Base-by-base conservation (phyloP, 1,140 invertebrate genomes). In the Drosophila albomicans region DNA sequence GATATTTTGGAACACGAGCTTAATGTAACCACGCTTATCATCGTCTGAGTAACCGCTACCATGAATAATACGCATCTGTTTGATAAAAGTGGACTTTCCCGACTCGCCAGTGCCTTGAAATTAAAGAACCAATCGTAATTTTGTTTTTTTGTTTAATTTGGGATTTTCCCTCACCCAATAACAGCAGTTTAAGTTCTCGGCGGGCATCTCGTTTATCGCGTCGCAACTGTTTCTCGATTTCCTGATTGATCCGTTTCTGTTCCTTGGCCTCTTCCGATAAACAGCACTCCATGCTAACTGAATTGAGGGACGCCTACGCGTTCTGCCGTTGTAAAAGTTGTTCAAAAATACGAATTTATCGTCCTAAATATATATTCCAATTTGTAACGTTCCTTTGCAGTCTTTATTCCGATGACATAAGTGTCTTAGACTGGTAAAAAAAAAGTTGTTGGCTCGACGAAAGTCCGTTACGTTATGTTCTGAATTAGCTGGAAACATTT, bases 1-100 rank as follows among this genome's bases (percentile, higher is more conserved):
- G 93, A 99, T 99, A 94, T 99, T 99, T 94, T 99, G 99, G 94
- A 98, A 99, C 43, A 99, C 99, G 87, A 99, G 96, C 94, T 99
- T 99, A 92, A 99, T 99, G 93, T 99, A 99, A 63, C 97, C 97
- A 81, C 97, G 95, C 94, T 99, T 99, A 94, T 99, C 99, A 92
- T 99, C 99, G 94, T 99, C 98, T 84, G 98, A 99, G 94, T 99
- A 99, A 79, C 99, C 99, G 76, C 98, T 96, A 58, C 99, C 99
- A 94, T 99, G 99, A 94, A 99, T 99, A 94, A 99, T 99, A 94
- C 99, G 96, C 99, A 99, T 99, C 95, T 99, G 99, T 95, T 99
- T 99, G 93, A 99, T 99, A 94, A 99, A 99, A 62, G 99, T 99
- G 74, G 98, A 99, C 94, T 99, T 99, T 43, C 99, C 99, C 73